A percentile compares a stretch with the other conserved stretches of the same genome.
phyloP scores from a whole-genome alignment of 2,113 vertebrate genomes.

The Phrynocephalus versicolor region DNA sequence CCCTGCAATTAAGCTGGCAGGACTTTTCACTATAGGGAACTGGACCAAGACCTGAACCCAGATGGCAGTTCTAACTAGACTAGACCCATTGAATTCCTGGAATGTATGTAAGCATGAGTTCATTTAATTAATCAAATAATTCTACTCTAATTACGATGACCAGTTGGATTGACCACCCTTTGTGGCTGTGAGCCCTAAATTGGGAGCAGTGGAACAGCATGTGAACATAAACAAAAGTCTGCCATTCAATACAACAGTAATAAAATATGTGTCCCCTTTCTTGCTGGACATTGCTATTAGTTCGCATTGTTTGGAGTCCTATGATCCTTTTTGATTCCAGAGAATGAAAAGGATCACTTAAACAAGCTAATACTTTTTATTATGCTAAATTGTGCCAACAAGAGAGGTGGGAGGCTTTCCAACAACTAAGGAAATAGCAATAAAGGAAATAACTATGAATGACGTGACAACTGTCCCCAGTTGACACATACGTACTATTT shows the following conservation, averaged over 20 bases:
- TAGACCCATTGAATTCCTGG: no score
- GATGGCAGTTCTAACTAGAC: no score
- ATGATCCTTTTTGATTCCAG: not conserved
- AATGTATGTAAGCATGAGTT: no score
- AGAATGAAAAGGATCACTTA: not conserved
- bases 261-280: conserved; percentile 47
- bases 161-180: no score
- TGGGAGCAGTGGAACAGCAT: no score
- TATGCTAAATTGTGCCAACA: not conserved
- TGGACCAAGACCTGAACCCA: no score
- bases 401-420: not conserved
- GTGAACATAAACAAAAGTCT: conserved; percentile 14
- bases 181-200: no score
- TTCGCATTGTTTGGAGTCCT: conserved; percentile 45
- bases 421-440: conserved; percentile 34
- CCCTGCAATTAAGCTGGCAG: no score
- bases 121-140: no score
- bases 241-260: conserved; percentile 26
- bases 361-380: not conserved
- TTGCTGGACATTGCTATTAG: conserved; percentile 40
- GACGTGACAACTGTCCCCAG: conserved; percentile 38
- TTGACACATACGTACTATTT: conserved; percentile 33
- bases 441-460: conserved; percentile 41
- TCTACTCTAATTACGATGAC: no score
- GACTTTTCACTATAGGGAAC: no score